Base-by-base conservation (phyloP, 2,888 invertebrate genomes). In the Omphaloscelis lunosa region DNA sequence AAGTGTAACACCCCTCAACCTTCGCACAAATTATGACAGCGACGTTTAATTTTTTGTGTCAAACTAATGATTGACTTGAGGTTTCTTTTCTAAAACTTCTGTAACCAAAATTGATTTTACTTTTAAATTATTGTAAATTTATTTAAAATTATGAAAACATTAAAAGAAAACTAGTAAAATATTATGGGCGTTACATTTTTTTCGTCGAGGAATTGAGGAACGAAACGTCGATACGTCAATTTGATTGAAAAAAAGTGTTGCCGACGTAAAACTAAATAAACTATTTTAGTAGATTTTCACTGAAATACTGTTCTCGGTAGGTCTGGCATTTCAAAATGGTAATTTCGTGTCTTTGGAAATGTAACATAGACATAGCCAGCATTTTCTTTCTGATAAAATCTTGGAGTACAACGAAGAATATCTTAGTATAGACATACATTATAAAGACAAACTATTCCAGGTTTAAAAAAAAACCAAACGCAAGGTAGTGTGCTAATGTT, bases 31-130 rank as follows among this genome's bases (percentile, higher is more conserved):
- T 72, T 84, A 63, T 81, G 80, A 73, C 70, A 71, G 51, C 17
- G 17, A 51, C 88, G 84, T 84, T 89, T 85, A 76, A 67, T 86
- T 88, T 88, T 81, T 71, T 17, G 11, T n/a, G 29, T 15, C 15
- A 51, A 51, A 51, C 9, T 51, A 51, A 51, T n/a, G 0, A 65
- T 27, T 23, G 15, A 27, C 7, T 27, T 12, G 0, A 7, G 3
- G 9, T 45, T 41, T 27, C 0, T 51, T 34, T 58, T 41, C 12
- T 27, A 12, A 9, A 51, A 68, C 2, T 17, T n/a, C 1, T 9
- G 5, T 6, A 17, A 51, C 12, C 0, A 7, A 41, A 3, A 0
- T 8, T 17, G 17, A 72, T 29, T 56, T 39, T 17, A 27, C 15
- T 1, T 51, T 20, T 9, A 6, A 17, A 71, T 9, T 29, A 58